These are phyloP conservation scores for Clavelina lepadiformis DNA, from an alignment of 23 tunicate species.

Conservation along the genomic window DNA sequence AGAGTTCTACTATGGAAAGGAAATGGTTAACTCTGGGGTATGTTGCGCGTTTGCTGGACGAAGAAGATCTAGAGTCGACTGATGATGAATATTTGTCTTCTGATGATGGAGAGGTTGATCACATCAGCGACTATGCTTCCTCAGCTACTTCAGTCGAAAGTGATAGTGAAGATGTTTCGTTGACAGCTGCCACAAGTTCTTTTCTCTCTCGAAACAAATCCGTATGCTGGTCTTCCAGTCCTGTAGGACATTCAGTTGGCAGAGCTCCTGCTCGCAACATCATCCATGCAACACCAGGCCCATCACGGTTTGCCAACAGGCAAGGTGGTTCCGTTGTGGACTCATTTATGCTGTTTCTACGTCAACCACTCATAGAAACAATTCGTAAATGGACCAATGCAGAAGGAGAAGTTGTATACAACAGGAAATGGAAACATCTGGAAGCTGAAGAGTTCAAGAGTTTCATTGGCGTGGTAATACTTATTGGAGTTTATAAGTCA, in stretches of 20 bases:
- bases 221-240: conserved; percentile 8
- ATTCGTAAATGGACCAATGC: conserved; percentile 16
- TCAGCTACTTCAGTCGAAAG: conserved; percentile 1
- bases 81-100: conserved; percentile 15
- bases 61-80: background rate
- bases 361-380: conserved; percentile 4
- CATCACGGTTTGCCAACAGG: conserved; percentile 9
- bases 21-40: background rate
- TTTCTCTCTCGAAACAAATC: conserved; percentile 13
- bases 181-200: conserved; percentile 2
- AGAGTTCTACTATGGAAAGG: conserved; percentile 8
- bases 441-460: conserved; percentile 8
- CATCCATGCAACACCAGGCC: conserved; percentile 4
- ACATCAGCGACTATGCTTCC: conserved; percentile 7
- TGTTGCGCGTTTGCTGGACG: conserved; percentile 11
- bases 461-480: conserved; percentile 19
- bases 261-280: conserved; percentile 14
- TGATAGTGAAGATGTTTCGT: conserved; percentile 9
- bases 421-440: background rate
- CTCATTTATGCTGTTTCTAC: conserved; percentile 1
- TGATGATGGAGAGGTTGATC: conserved; percentile 10
- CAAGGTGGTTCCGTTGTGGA: background rate
- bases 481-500: conserved; percentile 22
- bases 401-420: conserved; percentile 5
- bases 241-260: conserved; percentile 11